Conservation (phyloP, 1,140 invertebrate genomes). For the Euura saliciscinereae region DNA sequence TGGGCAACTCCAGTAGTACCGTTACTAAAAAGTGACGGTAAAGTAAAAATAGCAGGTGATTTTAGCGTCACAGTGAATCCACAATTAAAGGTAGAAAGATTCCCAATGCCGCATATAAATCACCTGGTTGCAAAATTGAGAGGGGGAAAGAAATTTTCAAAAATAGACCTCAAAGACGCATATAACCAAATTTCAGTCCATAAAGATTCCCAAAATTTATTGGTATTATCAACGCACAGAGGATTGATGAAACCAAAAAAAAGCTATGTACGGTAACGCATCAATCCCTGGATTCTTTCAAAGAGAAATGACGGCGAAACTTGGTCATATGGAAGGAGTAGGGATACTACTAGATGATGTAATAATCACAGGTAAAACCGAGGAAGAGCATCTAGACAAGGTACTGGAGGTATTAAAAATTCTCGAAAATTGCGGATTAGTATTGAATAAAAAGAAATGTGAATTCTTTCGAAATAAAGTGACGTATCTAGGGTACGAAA, state of each 20-base stretch:
- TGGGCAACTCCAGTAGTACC: constrained; percentile 55
- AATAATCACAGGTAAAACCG: constrained; percentile 23
- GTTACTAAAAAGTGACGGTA: constrained; percentile 45
- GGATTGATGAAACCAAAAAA: constrained; percentile 24
- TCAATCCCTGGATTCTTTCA: constrained; percentile 41
- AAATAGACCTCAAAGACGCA: constrained; percentile 34
- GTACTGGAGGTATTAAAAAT: constrained; percentile 29
- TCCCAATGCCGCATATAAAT: constrained; percentile 34
- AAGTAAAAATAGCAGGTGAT: constrained; percentile 25
- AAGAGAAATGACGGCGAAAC: constrained; percentile 26
- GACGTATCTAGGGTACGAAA: constrained; percentile 41
- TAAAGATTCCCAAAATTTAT: constrained; percentile 22
- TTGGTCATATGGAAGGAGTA: constrained; percentile 21
- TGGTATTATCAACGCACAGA: constrained; percentile 31
- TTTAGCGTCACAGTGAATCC: constrained; percentile 37
- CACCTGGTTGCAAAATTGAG: constrained; percentile 32
- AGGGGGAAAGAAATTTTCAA: constrained; percentile 29
- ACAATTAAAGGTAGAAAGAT: constrained; percentile 27
- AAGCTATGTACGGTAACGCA: constrained; percentile 32
- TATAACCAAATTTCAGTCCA: constrained; percentile 32
- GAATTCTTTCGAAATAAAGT: constrained; percentile 36
- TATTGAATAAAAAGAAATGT: constrained; percentile 49
- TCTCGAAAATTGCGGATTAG: constrained; percentile 31
- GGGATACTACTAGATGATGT: constrained; percentile 27
- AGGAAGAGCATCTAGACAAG: constrained; percentile 18